phyloP scores from a whole-genome alignment of 2,797 vertebrate genomes.

The Lophura swinhoii region DNA sequence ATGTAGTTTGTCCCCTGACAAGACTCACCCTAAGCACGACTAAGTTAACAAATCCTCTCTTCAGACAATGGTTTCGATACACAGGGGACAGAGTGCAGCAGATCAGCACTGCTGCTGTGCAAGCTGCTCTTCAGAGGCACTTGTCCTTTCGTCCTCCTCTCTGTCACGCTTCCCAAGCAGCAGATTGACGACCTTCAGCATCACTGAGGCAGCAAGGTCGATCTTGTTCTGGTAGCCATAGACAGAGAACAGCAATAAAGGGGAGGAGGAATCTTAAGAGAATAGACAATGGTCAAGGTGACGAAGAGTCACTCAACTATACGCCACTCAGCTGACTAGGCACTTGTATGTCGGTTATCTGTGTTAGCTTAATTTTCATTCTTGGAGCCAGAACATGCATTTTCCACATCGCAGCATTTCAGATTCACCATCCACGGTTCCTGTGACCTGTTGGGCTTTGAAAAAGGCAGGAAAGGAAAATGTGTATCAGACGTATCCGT shows the following conservation, averaged over 20 bases:
- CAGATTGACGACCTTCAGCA: neutral
- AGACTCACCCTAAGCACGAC: neutral
- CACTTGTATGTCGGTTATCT: neutral
- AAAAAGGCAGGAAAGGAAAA: neutral
- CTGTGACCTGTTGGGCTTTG: neutral
- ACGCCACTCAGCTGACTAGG: neutral
- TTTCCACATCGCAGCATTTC: fast-evolving
- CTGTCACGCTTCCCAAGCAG: neutral
- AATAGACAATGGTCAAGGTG: neutral
- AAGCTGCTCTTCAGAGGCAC: neutral
- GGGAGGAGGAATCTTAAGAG: neutral
- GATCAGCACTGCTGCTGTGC: neutral
- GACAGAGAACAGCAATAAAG: neutral
- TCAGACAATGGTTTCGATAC: fast-evolving
- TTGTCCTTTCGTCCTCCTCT: neutral
- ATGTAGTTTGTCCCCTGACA: neutral
- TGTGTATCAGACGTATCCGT: fast-evolving
- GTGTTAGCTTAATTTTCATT: neutral
- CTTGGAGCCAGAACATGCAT: neutral
- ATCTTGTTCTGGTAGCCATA: neutral
- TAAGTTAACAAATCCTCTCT: neutral
- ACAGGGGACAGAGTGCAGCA: neutral
- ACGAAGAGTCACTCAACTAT: neutral
- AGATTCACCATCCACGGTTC: neutral
- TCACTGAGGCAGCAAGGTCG: neutral